Conservation (phyloP, 2,797 vertebrate genomes). For the Artibeus lituratus region DNA sequence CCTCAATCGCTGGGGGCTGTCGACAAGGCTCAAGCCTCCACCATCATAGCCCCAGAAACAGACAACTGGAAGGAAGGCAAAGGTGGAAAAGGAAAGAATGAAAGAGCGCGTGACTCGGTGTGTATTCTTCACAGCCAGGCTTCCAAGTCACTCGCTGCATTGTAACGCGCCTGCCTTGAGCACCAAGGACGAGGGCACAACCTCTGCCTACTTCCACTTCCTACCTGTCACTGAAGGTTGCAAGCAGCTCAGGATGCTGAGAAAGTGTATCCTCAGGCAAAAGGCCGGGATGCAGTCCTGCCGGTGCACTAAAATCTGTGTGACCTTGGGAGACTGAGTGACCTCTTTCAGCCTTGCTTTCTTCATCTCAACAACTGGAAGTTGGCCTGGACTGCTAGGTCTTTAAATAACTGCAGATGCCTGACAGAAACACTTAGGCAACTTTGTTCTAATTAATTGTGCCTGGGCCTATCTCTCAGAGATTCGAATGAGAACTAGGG, state of each 20-base stretch:
- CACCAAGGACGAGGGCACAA: not conserved
- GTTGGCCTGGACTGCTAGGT: not conserved
- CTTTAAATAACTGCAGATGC: not conserved
- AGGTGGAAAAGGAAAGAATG: not conserved
- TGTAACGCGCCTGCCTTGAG: not conserved
- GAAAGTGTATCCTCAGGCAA: not conserved
- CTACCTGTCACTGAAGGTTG: not conserved
- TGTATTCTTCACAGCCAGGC: not conserved
- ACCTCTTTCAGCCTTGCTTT: not conserved
- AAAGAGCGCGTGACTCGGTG: not conserved
- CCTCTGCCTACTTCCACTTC: not conserved
- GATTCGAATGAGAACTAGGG: not conserved
- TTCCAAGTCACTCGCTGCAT: not conserved
- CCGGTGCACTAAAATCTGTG: not conserved
- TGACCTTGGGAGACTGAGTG: not conserved
- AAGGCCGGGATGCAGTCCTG: not conserved
- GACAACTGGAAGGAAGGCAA: not conserved
- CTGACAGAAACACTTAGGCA: not conserved
- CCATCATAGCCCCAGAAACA: not conserved
- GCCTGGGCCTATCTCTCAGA: not conserved
- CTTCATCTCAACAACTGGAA: not conserved
- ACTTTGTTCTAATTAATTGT: not conserved
- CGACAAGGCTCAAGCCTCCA: not conserved
- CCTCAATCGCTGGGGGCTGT: not conserved
- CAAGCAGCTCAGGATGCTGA: not conserved